Evolutionary conservation across 2,113 vertebrate genomes (phyloP).

Genomic region (Myrmecobius fasciatus): DNA sequence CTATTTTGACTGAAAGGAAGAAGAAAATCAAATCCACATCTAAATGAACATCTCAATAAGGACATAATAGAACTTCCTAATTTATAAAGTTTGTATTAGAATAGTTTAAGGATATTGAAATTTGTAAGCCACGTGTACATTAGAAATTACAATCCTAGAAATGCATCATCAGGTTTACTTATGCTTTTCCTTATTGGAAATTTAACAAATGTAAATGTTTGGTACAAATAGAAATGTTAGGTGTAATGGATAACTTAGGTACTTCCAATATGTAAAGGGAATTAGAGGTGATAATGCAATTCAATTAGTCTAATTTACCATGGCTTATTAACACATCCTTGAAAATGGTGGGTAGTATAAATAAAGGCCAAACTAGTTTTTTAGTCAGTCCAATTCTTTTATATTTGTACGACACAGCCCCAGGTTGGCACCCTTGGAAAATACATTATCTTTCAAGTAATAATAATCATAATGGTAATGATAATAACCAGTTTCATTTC

Average conservation of each 20-base stretch:
- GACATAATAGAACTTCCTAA: constrained; percentile 11
- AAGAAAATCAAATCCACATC: constrained; percentile 34
- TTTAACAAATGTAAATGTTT: neutral
- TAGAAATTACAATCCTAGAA: constrained; percentile 34
- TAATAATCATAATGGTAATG: constrained; percentile 1
- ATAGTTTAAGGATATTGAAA: constrained; percentile 21
- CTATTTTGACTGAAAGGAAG: neutral
- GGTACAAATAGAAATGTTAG: neutral
- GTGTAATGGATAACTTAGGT: neutral
- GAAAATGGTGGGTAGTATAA: neutral
- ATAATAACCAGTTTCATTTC: constrained; percentile 6
- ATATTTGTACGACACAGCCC: neutral
- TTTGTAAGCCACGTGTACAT: constrained; percentile 41
- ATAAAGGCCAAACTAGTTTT: neutral
- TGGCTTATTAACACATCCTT: constrained; percentile 11
- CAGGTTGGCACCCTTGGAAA: neutral
- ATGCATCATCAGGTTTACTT: neutral
- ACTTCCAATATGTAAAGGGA: neutral
- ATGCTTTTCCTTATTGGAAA: constrained; percentile 13
- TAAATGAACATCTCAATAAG: constrained; percentile 38
- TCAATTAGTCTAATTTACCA: neutral
- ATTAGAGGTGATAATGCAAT: constrained; percentile 2
- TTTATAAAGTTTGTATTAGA: constrained; percentile 21
- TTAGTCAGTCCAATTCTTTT: neutral
- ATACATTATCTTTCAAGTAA: neutral